Base-by-base conservation (phyloP, 35 echinoderm and acorn worm genomes). In the Eucidaris tribuloides region DNA sequence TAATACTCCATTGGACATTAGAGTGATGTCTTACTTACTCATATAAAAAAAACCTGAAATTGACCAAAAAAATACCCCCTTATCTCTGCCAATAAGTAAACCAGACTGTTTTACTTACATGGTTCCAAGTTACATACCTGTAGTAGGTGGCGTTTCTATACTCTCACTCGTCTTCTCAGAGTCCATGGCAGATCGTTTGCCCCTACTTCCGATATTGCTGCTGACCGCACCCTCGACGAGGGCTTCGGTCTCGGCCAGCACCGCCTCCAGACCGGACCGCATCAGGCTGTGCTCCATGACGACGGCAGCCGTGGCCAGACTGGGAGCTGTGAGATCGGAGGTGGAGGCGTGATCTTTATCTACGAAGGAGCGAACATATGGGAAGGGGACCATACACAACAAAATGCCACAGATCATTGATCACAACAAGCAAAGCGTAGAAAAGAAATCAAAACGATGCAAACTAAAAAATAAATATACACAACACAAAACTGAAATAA, bases 331-430 rank as follows among this genome's bases (percentile, higher is more conserved):
- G 36, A 96, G 93, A 81, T 96, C 93, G 50, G 88, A 91, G 66
- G 93, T 91, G 24, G 93, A 96, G 65, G 88, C 93, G 85, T 91
- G 88, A 79, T 96, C 88, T 57, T 84, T 62, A 52, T 91, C 93
- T 91, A 83, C 32, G 79, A 9, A 66, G 31, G 7, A 25, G 62
- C 28, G 28, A 25, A 66, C 19, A 29, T 23, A 25, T 7, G 31
- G 20, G 31, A 25, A 52, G 9, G n/a, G 31, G 44, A 14, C 38
- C 68, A 25, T 20, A 74, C 68, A 42, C 37, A 64, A 74, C 68
- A 74, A 74, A 44, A 74, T 74, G 68, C 68, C 28, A 74, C 68
- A 74, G 41, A 74, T 74, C 68, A 74, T 44, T 74, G 68, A 20
- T 7, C 68, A 74, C 68, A 74, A 74, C 68, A 74, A 40, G 68